Base-by-base conservation (phyloP, 2,797 vertebrate species). In the Acridotheres tristis region DNA sequence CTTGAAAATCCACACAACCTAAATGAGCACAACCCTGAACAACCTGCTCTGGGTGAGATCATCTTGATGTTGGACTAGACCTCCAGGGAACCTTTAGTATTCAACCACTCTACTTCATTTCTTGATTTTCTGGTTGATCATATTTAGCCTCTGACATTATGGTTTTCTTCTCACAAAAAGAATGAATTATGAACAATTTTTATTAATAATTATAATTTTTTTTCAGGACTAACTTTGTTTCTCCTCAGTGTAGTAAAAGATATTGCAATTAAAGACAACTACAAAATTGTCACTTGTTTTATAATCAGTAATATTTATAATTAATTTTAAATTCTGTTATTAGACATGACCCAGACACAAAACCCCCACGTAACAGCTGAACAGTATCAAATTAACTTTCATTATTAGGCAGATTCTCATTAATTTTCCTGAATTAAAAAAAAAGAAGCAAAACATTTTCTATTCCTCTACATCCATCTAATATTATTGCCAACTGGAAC, bases 231-330 rank as follows among this genome's bases (percentile, higher is more conserved):
- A 68, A 57, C 51, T 89, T 80, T 51, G 3, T 66, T 76, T 76
- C 27, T 43, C 29, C 58, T 59, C 32, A 38, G 9, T 55, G 16
- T 15, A 91, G 34, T 67, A 61, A 92, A 86, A 90, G 62, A 93
- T 82, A 78, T 10, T 88, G 58, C 79, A 94, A 76, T 89, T 90
- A 92, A 84, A 90, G 63, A 27, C 16, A 78, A 65, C 61, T 90
- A 48, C 29, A 55, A 91, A 94, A 85, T 25, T 34, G 23, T 42
- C 15, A 9, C 36, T 76, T 87, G 53, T 91, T 88, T 92, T 74
- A 83, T 78, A 72, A 65, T 58, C 55, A 50, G 32, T 54, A 83
- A 68, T 85, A 92, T 88, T 74, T 66, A 65, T 84, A 79, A 90
- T 85, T 79, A 68, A 78, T 43, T 40, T 78, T 90, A 54, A 82